Evolutionary conservation across 2,113 vertebrate species (phyloP), one percentile per base, ranked within the genome.

Genomic region (Mungos mungo): DNA sequence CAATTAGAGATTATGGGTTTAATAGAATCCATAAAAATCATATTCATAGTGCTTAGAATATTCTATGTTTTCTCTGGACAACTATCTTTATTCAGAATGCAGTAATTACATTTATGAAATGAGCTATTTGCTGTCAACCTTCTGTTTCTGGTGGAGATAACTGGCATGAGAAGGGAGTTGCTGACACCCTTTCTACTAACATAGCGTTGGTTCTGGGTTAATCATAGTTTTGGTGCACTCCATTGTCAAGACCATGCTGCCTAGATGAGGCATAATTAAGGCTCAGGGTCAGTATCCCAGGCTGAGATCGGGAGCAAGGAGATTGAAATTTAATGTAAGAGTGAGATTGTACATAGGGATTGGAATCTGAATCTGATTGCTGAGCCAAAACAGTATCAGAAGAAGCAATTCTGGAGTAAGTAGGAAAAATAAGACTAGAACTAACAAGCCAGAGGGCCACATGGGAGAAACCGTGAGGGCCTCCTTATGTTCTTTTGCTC

Each of bases 91-190:
- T 82, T 95, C 79, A 76, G 52, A 82, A 60, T 86, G n/a, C n/a
- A 84, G 7, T 85, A 85, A 69, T 95, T 93, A 10, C 15, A 88
- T 90, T 89, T 95, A 33, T 88, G 93, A 82, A 95, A 47, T 63
- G 41, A 88, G 16, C 66, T 82, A 29, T 91, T 76, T 81, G 35
- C 65, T 91, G 25, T 80, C 65, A 65, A 29, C 18, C 65, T 79
- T 93, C 63, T 79, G 9, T 96, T 94, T 94, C 82, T 74, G 85
- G 5, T 77, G 27, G 35, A 2, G 18, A 60, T 92, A 79, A 79
- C 41, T 83, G 31, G 31, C 66, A 29, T 31, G 16, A 94, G 35
- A 82, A 86, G 14, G 31, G 23, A 91, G 23, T 25, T 11, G 50
- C 41, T 7, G 6, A 76, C 81, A 69, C 31, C 33, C 52, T 90